phyloP scores from a whole-genome alignment of 2,113 vertebrate genomes.

The Cheirogaleus medius region DNA sequence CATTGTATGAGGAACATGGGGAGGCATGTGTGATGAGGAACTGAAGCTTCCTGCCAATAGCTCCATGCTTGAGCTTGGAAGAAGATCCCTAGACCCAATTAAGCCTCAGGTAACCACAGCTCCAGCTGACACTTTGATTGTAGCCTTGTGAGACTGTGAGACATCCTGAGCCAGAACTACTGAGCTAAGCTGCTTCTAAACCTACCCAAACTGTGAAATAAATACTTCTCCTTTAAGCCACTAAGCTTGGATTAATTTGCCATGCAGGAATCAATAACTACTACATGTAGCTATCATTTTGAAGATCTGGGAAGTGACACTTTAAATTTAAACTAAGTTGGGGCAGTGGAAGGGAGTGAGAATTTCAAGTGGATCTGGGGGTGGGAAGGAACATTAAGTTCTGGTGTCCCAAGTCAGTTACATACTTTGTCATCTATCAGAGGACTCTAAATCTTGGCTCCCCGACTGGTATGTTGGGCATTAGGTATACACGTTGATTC shows the following conservation, averaged over 20 bases:
- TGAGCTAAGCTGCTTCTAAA: background rate
- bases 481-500: background rate
- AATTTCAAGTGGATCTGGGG: background rate
- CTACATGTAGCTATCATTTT: background rate
- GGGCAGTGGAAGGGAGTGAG: background rate
- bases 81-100: background rate
- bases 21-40: no score
- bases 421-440: background rate
- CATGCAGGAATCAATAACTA: background rate
- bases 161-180: background rate
- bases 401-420: background rate
- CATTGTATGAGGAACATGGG: rapidly evolving
- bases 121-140: no score
- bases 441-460: background rate
- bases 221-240: background rate
- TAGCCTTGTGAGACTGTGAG: background rate
- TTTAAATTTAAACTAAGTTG: background rate
- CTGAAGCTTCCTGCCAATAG: background rate
- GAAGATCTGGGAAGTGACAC: background rate
- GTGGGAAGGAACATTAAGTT: background rate
- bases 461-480: background rate
- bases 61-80: background rate
- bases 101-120: background rate
- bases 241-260: background rate
- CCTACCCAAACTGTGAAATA: background rate